These are phyloP conservation scores for Salvelinus alpinus DNA, from an alignment of 2,113 vertebrate species.

Conservation along the genomic window DNA sequence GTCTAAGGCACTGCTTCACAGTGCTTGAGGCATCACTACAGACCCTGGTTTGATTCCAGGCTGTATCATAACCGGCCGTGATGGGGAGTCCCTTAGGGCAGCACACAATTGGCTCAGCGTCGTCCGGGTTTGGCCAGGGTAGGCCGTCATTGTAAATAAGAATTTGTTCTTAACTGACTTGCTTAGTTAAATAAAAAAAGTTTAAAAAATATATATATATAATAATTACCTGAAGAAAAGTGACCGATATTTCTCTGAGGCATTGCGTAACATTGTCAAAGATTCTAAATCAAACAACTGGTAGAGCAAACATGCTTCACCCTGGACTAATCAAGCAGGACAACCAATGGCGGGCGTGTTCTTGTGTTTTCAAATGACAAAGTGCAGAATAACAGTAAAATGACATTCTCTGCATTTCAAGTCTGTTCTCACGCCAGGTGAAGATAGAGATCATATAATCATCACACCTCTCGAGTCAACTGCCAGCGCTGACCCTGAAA, in stretches of 20 bases:
- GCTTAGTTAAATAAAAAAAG: no score
- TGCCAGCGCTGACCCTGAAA: slow-evolving; percentile 11
- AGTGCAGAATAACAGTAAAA: slow-evolving; percentile 3
- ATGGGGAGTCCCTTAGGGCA: no score
- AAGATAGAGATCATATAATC: not conserved
- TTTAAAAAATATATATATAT: no score
- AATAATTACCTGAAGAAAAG: not conserved
- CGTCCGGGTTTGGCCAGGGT: no score
- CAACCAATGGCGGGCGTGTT: not conserved
- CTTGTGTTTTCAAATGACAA: not conserved
- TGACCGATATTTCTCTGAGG: not conserved
- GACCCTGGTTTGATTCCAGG: no score
- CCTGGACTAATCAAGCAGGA: not conserved
- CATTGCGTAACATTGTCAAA: slow-evolving; percentile 2
- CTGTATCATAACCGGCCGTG: no score
- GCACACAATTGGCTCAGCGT: no score
- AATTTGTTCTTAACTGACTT: no score
- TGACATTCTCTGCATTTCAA: not conserved
- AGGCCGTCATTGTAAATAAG: no score
- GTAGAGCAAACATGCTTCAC: slow-evolving; percentile 1
- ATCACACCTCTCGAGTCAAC: not conserved
- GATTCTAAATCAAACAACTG: not conserved
- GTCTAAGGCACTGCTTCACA: no score
- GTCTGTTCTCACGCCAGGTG: not conserved
- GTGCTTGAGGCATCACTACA: no score